Evolutionary conservation across 2,888 invertebrate genomes (phyloP).

Genomic region (Sepiola atlantica): DNA sequence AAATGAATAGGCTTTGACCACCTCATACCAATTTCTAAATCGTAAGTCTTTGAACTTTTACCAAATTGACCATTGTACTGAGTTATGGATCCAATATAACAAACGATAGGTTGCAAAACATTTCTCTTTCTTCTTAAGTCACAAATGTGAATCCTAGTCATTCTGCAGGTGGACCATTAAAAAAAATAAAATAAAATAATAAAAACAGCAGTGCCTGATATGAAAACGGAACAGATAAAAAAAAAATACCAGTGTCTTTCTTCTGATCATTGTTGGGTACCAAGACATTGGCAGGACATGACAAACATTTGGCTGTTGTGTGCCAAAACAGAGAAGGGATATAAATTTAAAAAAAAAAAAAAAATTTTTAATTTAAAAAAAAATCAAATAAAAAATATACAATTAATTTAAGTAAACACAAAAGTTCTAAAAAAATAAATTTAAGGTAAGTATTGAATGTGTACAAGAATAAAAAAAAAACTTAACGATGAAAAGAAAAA

Average conservation of each 20-base stretch:
- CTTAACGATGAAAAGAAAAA: not conserved
- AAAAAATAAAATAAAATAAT: not conserved
- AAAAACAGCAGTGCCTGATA: not conserved
- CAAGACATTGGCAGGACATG: not conserved
- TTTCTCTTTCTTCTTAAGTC: not conserved
- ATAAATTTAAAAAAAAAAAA: not conserved
- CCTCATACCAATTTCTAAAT: not conserved
- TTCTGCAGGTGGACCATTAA: not conserved
- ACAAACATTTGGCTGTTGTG: not conserved
- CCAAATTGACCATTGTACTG: not conserved
- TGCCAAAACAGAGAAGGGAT: not conserved
- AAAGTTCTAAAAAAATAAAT: not conserved
- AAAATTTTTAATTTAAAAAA: too few species aligned
- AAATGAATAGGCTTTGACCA: not conserved
- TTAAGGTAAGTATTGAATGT: not conserved
- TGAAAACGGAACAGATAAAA: not conserved
- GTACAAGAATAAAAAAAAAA: not conserved
- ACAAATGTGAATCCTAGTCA: constrained; percentile 32
- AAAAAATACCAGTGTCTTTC: not conserved
- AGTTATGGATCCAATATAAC: not conserved
- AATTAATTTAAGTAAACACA: not conserved
- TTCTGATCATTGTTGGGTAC: not conserved
- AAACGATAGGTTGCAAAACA: not conserved
- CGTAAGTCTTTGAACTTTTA: not conserved
- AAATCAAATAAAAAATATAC: not conserved